Percentiles rank a stretch among this genome's conserved stretches.
Conservation (phyloP, 2,888 invertebrate species). For the Diplolepis rosae region DNA sequence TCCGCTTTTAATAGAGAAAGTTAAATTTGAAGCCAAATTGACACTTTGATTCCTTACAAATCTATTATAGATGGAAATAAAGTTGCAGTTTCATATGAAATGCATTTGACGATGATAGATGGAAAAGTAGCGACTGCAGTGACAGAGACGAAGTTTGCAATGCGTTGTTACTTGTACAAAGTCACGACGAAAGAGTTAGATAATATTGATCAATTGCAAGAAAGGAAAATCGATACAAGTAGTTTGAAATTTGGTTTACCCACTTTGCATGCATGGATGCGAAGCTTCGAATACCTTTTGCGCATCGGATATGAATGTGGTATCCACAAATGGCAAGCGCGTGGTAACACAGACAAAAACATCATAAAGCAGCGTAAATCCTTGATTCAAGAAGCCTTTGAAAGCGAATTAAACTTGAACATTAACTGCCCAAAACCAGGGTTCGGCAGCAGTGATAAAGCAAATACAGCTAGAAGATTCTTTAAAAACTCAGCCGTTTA, state of each 20-base stretch:
- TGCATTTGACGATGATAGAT: not conserved
- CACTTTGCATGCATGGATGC: slow-evolving; percentile 21
- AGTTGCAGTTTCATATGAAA: not conserved
- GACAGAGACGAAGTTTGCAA: slow-evolving; percentile 25
- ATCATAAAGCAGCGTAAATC: not conserved
- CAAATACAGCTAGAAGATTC: slow-evolving; percentile 35
- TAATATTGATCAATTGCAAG: slow-evolving; percentile 23
- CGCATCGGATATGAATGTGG: not conserved
- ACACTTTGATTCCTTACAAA: no score
- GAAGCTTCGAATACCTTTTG: slow-evolving; percentile 11
- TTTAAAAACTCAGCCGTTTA: not conserved
- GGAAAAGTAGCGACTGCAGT: slow-evolving; percentile 31
- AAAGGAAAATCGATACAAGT: not conserved
- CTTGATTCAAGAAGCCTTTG: slow-evolving; percentile 32
- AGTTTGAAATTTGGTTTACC: slow-evolving; percentile 11
- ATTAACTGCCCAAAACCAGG: slow-evolving; percentile 36
- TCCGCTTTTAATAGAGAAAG: no score
- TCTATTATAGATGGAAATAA: no score
- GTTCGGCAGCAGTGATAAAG: slow-evolving; percentile 34
- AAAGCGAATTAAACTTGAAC: slow-evolving; percentile 20
- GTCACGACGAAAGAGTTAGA: slow-evolving; percentile 28
- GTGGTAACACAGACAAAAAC: slow-evolving; percentile 30
- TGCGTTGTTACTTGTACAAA: slow-evolving; percentile 23
- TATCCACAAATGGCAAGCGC: slow-evolving; percentile 26
- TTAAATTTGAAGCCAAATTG: no score